Percentiles rank a stretch among this genome's conserved stretches.
Conservation (phyloP, 2,888 invertebrate species). For the Synergus laeviventris region DNA sequence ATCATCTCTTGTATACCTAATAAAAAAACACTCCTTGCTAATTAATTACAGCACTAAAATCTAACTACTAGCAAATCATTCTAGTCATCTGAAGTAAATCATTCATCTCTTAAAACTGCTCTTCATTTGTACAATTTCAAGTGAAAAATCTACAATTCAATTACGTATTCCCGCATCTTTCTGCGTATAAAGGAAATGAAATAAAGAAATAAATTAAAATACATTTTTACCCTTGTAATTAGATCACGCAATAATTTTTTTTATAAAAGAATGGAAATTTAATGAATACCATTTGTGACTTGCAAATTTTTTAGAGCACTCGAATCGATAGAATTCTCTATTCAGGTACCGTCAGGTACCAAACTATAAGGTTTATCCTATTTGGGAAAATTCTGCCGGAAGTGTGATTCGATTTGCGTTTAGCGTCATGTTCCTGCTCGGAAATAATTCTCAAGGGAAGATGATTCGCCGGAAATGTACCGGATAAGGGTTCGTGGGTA, state of each 20-base stretch:
- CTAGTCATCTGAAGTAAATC: slow-evolving; percentile 20
- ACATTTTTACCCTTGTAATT: neutral
- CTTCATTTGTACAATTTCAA: neutral
- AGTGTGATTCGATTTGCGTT: slow-evolving; percentile 69
- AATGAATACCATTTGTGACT: neutral
- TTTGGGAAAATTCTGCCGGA: slow-evolving; percentile 67
- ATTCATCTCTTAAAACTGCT: neutral
- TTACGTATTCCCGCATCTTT: no score
- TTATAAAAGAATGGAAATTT: neutral
- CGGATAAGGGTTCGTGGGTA: slow-evolving; percentile 57
- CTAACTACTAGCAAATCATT: slow-evolving; percentile 31
- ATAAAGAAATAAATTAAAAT: no score
- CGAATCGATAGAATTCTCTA: neutral
- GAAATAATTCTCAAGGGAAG: neutral
- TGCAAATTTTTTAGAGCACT: neutral
- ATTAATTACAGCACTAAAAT: slow-evolving; percentile 32
- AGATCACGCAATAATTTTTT: neutral
- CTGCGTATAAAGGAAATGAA: no score
- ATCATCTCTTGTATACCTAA: slow-evolving; percentile 19
- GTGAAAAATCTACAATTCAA: slow-evolving; percentile 6
- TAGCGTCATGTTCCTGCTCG: slow-evolving; percentile 61
- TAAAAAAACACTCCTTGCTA: slow-evolving; percentile 22
- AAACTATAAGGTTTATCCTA: slow-evolving; percentile 4
- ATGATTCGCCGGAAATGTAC: slow-evolving; percentile 64
- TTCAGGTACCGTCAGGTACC: neutral